Base-by-base conservation (phyloP, 2,113 vertebrate species). In the Tachysurus fulvidraco region DNA sequence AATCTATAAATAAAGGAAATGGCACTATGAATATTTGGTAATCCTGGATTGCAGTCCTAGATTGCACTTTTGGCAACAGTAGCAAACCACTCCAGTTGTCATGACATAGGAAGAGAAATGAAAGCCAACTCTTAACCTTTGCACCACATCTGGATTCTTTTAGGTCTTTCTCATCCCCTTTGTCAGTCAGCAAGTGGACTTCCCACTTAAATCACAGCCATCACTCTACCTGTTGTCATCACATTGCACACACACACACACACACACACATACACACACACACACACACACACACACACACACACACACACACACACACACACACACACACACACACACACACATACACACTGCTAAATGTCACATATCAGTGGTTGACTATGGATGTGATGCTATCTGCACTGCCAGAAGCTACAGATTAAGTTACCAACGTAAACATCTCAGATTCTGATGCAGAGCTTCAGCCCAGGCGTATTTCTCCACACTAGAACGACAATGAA, bases 361-460 rank as follows among this genome's bases (percentile, higher is more conserved):
- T 91, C 91, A 91, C 88, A 25, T 88, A 90, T 88, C 86, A 91
- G 86, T 67, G 88, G 79, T 91, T 90, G 91, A 86, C 87, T 83
- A 71, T 60, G 83, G 83, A 77, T 90, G 81, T n/a, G 44, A 89
- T 90, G 92, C 71, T 86, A 94, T 94, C 87, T 91, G 86, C 92
- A 93, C 91, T 86, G 81, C 65, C 88, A 85, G 86, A 90, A 89
- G 91, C 89, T 80, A 89, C 79, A 86, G 92, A 91, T 93, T 88
- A 85, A 84, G 92, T 93, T 94, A 91, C 93, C 90, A 83, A 79
- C 87, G 87, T 92, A 93, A 91, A 93, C 90, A 90, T 88, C 90
- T 88, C 57, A 2, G 30, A 11, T 54, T 28, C 30, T 65, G 85
- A 88, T 88, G 91, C 90, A 86, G 86, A 65, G 83, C 89, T 74